Evolutionary conservation across 92 coral and sea anemone genomes (phyloP).

Genomic region (Siderastrea radians): DNA sequence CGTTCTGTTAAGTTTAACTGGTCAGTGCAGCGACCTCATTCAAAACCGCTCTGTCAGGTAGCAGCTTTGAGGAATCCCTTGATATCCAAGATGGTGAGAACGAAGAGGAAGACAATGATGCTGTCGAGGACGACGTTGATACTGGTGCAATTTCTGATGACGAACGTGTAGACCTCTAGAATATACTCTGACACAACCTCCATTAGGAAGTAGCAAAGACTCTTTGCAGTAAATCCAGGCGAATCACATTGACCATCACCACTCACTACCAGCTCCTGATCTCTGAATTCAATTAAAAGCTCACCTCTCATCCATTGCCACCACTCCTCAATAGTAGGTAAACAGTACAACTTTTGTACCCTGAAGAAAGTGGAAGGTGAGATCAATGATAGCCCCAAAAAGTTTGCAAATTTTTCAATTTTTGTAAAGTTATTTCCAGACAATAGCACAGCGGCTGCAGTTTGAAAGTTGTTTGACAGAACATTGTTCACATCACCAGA

Average conservation of each 20-base stretch:
- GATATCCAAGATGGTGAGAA: too few relatives aligned
- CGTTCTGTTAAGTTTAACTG: slow-evolving; percentile 6
- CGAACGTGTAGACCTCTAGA: neutral
- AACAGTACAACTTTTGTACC: slow-evolving; percentile 12
- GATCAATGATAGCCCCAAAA: slow-evolving; percentile 25
- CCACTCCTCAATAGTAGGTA: slow-evolving; percentile 22
- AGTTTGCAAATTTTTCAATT: slow-evolving; percentile 33
- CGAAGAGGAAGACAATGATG: too few relatives aligned
- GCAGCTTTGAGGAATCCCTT: too few relatives aligned
- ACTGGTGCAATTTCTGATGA: too few relatives aligned
- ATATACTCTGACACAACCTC: neutral
- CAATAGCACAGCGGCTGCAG: slow-evolving; percentile 20
- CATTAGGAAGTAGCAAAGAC: neutral
- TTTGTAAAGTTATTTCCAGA: slow-evolving; percentile 30
- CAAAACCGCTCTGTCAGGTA: slow-evolving; percentile 15
- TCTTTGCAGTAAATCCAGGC: too few relatives aligned
- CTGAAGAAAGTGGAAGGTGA: neutral
- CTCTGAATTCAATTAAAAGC: neutral
- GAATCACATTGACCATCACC: slow-evolving; percentile 58
- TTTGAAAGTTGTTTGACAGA: slow-evolving; percentile 2
- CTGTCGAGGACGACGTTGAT: too few relatives aligned
- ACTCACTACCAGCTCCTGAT: neutral
- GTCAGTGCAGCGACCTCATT: slow-evolving; percentile 38
- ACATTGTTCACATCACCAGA: slow-evolving; percentile 13
- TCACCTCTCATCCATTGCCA: slow-evolving; percentile 14